Evolutionary conservation across 2,113 vertebrate genomes (phyloP), one percentile per base, ranked within the genome.

Genomic region (Geococcyx californianus): DNA sequence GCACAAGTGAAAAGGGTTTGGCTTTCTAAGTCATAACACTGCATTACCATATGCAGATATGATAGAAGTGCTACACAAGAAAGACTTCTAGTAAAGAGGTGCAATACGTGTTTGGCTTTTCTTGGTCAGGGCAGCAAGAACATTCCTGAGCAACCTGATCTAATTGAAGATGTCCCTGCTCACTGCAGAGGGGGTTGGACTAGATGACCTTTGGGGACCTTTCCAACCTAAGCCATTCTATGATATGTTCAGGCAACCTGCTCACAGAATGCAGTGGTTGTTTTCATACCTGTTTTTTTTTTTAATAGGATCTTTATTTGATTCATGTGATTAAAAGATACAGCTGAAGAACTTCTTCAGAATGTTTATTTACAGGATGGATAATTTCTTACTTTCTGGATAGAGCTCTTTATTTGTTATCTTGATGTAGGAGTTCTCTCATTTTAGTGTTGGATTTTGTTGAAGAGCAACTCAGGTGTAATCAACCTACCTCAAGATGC

Each of bases 161-260:
- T 23, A 49, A 23, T 49, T 49, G 47, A 49, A 49, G 21, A 24
- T 49, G 47, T 47, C 19, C 47, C 19, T 47, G 47, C 47, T 47
- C 47, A 20, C 20, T 47, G 47, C 47, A 47, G 47, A n/a, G 19
- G 47, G 47, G 11, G 19, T 21, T 21, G 47, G 20, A 47, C 47
- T 47, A 17, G 47, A 10, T 47, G 47, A 47, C 47, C 47, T 47
- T 47, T 9, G 9, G 20, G 47, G 47, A 19, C 19, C 47, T 20
- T 47, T 21, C 20, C 47, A 47, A 21, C 20, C 20, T 20, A 47
- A 47, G 8, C 47, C 47, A 47, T 47, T 47, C 47, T 47, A 47
- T 47, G 47, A 21, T 47, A 11, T 1, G 0, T 56, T n/a, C 1
- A 0, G 8, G 1, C 51, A 25, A 28, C 8, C 7, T 21, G 10